Base-by-base conservation (phyloP, 2,797 vertebrate genomes). In the Myotis daubentonii region DNA sequence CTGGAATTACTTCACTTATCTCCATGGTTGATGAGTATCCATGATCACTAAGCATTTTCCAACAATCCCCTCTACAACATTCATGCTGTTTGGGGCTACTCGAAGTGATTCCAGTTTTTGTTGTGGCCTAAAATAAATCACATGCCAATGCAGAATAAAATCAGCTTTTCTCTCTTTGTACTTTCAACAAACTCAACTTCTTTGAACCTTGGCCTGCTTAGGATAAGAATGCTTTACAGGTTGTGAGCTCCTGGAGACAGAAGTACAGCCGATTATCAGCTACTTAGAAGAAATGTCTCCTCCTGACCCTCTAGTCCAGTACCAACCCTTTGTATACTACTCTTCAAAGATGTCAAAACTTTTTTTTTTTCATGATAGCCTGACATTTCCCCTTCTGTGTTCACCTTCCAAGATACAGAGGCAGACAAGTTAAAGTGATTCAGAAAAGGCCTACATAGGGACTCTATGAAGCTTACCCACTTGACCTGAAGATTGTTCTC, bases 131-230 rank as follows among this genome's bases (percentile, higher is more conserved):
- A 96, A 90, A 66, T 74, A 86, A 87, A 83, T 72, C 7, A 80
- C 17, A 94, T 4, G 33, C 38, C 12, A 53, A 57, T 72, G 15
- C 28, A 55, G 60, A 91, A 68, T 36, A 90, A 87, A 90, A 47
- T 75, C 17, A 60, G 9, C 22, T 11, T 82, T 15, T 75, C 33
- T 66, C 68, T 78, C 25, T 91, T 53, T 78, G 22, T 44, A 51
- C 36, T 38, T 91, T 95, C 33, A 85, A n/a, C 20, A 51, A 78
- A 51, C 30, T 74, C 82, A n/a, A 87, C 47, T 72, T 93, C 62
- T 87, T 71, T 94, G 47, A 93, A 72, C 60, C 0, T 25, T 80
- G 41, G 9, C 5, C 65, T 93, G 15, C 44, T 38, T 7, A 30
- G 19, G 6, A 70, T 76, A 79, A 90, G 55, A 62, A 22, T 60